Conservation (phyloP, 2,113 vertebrate species). For the Urocitellus parryii region DNA sequence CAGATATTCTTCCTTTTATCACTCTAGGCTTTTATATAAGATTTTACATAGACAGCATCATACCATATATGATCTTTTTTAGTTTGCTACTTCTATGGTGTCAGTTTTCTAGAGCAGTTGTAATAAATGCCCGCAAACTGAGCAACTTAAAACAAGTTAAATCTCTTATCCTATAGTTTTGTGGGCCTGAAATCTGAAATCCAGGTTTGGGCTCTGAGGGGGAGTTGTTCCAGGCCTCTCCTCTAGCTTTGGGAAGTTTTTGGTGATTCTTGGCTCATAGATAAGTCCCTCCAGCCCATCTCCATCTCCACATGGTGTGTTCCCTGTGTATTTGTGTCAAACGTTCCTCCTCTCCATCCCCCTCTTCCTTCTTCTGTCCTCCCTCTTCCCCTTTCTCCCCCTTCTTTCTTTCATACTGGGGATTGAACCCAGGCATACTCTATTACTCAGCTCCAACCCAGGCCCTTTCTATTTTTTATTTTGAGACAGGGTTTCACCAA, state of each 20-base stretch:
- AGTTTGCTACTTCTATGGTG: background rate
- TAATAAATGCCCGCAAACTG: background rate
- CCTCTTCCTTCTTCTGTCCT: no score
- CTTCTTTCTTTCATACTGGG: no score
- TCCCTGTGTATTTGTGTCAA: background rate
- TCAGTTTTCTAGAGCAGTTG: background rate
- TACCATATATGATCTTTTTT: background rate
- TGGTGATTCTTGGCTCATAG: background rate
- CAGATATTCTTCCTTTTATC: background rate
- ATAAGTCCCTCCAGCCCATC: accelerated
- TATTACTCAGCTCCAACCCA: no score
- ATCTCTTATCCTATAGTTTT: background rate
- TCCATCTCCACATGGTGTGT: accelerated
- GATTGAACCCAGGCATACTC: no score
- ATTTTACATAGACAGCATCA: background rate
- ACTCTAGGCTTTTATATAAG: background rate
- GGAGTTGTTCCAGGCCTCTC: no score
- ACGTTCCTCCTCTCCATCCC: no score
- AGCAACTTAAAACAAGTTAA: background rate
- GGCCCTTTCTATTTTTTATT: no score
- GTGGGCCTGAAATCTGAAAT: background rate
- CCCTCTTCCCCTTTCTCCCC: no score
- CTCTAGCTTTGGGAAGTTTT: background rate
- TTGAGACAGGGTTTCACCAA: no score
- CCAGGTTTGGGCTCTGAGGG: background rate